A percentile compares a stretch with the other conserved stretches of the same genome.
Evolutionary conservation across 2,113 vertebrate genomes (phyloP).

Genomic region (Heterotis niloticus): DNA sequence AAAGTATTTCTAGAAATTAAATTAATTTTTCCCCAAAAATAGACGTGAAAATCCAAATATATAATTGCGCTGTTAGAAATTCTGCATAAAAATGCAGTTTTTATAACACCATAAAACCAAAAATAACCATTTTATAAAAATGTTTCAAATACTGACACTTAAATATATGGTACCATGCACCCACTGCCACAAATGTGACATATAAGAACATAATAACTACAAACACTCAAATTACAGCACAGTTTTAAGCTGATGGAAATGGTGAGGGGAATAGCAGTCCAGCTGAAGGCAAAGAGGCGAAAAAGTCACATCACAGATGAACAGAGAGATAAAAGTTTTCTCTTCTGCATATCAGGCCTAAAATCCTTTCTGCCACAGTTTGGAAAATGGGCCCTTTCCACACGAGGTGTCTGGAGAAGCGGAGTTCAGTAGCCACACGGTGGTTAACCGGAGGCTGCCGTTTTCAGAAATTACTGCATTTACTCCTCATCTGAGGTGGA

Average conservation of each 20-base stretch:
- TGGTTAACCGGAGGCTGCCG: constrained; percentile 11
- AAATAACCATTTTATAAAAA: constrained; percentile 37
- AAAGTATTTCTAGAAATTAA: neutral
- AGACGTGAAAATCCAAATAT: constrained; percentile 11
- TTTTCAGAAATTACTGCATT: constrained; percentile 11
- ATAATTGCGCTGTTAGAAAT: neutral
- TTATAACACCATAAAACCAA: constrained; percentile 44
- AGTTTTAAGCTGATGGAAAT: constrained; percentile 38
- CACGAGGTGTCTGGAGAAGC: neutral
- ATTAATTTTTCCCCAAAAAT: constrained; percentile 6
- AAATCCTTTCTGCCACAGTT: constrained; percentile 3
- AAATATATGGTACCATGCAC: constrained; percentile 29
- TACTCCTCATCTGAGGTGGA: neutral
- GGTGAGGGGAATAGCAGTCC: constrained; percentile 23
- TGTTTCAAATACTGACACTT: constrained; percentile 38
- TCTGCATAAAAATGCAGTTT: constrained; percentile 22
- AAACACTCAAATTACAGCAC: constrained; percentile 12
- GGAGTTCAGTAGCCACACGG: constrained; percentile 3
- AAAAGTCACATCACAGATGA: neutral
- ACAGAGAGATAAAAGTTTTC: neutral
- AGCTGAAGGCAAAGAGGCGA: neutral
- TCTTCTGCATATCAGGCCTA: neutral
- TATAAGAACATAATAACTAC: constrained; percentile 1
- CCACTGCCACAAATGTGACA: constrained; percentile 23
- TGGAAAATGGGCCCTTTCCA: constrained; percentile 6